Base-by-base conservation (phyloP, 2,797 vertebrate genomes). In the Alexandromys oeconomus region DNA sequence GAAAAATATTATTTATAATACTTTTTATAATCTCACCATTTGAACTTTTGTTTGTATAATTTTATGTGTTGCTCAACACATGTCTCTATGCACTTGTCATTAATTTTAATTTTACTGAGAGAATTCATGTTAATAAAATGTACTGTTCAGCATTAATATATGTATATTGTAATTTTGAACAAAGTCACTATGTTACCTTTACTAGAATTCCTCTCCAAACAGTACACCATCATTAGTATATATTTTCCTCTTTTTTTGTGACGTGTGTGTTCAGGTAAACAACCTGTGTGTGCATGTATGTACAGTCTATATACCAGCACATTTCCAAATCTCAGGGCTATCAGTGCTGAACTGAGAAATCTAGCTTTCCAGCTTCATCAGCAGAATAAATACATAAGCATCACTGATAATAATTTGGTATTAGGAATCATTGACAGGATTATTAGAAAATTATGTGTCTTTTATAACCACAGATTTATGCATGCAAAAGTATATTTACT, bases 261-360 rank as follows among this genome's bases (percentile, higher is more conserved):
- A 74, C 10, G 43, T 40, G 4, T 74, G 37, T 23, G 10, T 25
- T 40, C 37, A 40, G 4, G 10, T 74, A 40, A 74, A 23, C 0
- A 4, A 74, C 21, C 5, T 74, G 21, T 23, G 71, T 74, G 25
- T 25, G 37, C 4, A 25, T 40, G 37, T 23, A 40, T 43, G 25
- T 74, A 10, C 1, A 10, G 4, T 10, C 37, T 25, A 25, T 6
- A 29, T n/a, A 14, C 5, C 15, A 12, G 63, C 34, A 69, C 13
- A 51, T 51, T 51, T 13, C 51, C 2, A 34, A 4, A 15, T 25
- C 37, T 43, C 0, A 25, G 37, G 7, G 10, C 14, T 40, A 25
- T 4, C 7, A 11, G 12, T 2, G 10, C 1, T 71, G n/a, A 25
- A 37, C 46, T 46, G 46, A 46, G 2, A 0, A 23, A 40, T 25